Evolutionary conservation across 2,113 vertebrate genomes (phyloP), one percentile per base, ranked within the genome.

Genomic region (Spermophilus dauricus): DNA sequence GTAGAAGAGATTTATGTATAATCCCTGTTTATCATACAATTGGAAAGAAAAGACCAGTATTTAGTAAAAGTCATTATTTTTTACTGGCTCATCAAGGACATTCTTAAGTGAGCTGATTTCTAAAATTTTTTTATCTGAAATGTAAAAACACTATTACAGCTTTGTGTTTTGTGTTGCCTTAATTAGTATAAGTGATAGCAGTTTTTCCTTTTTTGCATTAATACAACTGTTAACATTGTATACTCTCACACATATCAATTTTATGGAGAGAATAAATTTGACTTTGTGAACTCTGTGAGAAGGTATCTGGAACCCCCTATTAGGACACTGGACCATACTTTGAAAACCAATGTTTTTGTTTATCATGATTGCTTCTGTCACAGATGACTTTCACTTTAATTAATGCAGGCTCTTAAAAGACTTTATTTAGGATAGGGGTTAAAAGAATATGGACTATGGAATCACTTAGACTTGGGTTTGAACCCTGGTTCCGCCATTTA

Each of bases 31-130:
- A 91, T 93, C 75, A 90, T 65, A 86, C 16, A 91, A 77, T 92
- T 93, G 86, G 70, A 86, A 95, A 88, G 56, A 56, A 94, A 92
- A 95, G 45, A 10, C 78, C 2, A 2, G 14, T 93, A 72, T 94
- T 95, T 96, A 87, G 73, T 91, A 61, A 84, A 72, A 75, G 56
- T 86, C 53, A 65, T 53, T 73, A 2, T 77, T 92, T 90, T 95
- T 70, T 73, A n/a, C 51, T 90, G 0, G 73, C 94, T 94, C 14
- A 85, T 94, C 34, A 86, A 85, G 45, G 76, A 85, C 48, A 84
- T 95, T 95, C n/a, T 89, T 80, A 84, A 69, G 56, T 95, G 85
- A 95, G 45, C 53, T 37, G 53, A 10, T n/a, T 61, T 86, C 67
- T 82, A 58, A 58, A 58, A 22, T 37, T 53, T 53, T 69, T 84